Percentiles rank a stretch among this genome's conserved stretches.
Conservation (phyloP, 1,140 invertebrate genomes). For the Cydia splendana region DNA sequence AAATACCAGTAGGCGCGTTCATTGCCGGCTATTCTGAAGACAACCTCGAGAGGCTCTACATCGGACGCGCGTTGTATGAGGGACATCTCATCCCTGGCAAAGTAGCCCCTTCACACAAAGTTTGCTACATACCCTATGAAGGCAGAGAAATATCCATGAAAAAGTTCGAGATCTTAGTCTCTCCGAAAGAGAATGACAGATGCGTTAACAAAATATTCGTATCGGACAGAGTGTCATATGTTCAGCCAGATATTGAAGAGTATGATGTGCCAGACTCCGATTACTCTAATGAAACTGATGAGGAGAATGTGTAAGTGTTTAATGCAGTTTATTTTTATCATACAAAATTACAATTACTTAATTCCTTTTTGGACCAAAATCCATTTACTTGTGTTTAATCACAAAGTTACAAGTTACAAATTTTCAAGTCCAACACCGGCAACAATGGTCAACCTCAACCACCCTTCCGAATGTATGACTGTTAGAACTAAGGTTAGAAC, state of each 20-base stretch:
- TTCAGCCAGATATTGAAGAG: conserved; percentile 22
- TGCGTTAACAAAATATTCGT: conserved; percentile 84
- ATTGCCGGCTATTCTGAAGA: conserved; percentile 82
- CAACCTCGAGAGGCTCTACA: conserved; percentile 82
- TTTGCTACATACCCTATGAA: conserved; percentile 87
- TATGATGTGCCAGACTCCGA: conserved; percentile 15
- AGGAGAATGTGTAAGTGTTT: conserved; percentile 12
- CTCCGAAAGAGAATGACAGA: conserved; percentile 83
- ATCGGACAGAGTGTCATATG: conserved; percentile 57
- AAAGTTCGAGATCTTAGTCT: conserved; percentile 53
- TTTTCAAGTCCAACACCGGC: no score
- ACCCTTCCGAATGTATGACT: no score
- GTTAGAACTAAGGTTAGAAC: no score
- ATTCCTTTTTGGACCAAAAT: no score
- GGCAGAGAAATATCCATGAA: conserved; percentile 80
- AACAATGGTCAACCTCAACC: no score
- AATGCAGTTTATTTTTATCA: neutral
- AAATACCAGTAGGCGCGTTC: conserved; percentile 84
- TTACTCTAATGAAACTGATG: conserved; percentile 20
- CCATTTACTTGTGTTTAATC: no score
- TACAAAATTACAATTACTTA: no score
- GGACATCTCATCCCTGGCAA: conserved; percentile 85
- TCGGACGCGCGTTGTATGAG: conserved; percentile 82
- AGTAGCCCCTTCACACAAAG: conserved; percentile 84
- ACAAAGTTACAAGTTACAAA: no score